phyloP scores from a whole-genome alignment of 2,888 invertebrate genomes.

The Mystacides longicornis region DNA sequence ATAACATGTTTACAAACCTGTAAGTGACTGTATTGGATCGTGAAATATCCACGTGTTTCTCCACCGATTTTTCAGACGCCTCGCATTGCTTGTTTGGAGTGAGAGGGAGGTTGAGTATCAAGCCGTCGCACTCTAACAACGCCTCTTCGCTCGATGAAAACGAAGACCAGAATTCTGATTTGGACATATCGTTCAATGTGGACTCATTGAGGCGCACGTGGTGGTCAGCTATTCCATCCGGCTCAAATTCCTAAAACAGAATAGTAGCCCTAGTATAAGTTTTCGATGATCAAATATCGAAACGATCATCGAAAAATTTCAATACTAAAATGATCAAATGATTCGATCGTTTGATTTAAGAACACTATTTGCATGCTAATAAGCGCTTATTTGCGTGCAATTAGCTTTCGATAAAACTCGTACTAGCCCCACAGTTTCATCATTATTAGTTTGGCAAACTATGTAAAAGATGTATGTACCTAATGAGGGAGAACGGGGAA shows the following conservation, averaged over 20 bases:
- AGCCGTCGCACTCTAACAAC: conserved; percentile 62
- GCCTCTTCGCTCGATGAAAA: conserved; percentile 76
- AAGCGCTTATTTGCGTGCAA: too few relatives aligned
- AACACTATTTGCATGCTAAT: too few relatives aligned
- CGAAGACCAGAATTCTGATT: conserved; percentile 75
- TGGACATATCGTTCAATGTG: conserved; percentile 60
- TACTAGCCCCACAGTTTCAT: too few relatives aligned
- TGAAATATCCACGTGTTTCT: conserved; percentile 29
- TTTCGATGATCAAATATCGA: too few relatives aligned
- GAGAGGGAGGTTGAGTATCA: conserved; percentile 64
- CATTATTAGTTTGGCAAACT: too few relatives aligned
- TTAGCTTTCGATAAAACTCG: too few relatives aligned
- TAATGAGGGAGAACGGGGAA: too few relatives aligned
- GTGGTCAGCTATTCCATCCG: conserved; percentile 59
- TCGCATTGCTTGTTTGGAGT: conserved; percentile 55
- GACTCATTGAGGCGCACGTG: conserved; percentile 58
- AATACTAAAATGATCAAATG: too few relatives aligned
- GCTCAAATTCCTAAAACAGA: conserved; percentile 47
- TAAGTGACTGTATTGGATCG: conserved; percentile 56
- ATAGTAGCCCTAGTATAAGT: too few relatives aligned
- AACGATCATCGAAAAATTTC: too few relatives aligned
- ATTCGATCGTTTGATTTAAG: too few relatives aligned
- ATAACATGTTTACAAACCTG: conserved; percentile 39
- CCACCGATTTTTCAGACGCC: conserved; percentile 33
- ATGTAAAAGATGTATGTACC: too few relatives aligned